Evolutionary conservation across 2,888 invertebrate genomes (phyloP), one percentile per base, ranked within the genome.

Genomic region (Flexamia atlantica): DNA sequence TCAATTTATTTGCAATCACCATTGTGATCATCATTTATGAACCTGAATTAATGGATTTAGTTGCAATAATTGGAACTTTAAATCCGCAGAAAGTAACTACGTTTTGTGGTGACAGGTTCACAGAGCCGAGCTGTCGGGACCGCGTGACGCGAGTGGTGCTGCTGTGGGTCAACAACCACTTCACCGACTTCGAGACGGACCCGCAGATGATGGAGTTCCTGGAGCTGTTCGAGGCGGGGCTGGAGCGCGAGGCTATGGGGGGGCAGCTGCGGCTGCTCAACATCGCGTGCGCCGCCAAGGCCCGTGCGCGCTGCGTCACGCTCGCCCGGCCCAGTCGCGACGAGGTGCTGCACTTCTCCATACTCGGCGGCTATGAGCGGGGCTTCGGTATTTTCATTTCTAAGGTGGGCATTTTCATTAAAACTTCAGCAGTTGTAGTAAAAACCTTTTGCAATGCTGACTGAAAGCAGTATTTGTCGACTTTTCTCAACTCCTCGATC

Each of bases 141-240:
- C 93, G 98, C 89, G 99, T 99, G 4, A 98, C 99, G 0, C 92
- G 99, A 84, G 98, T 99, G 0, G 97, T 99, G 12, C 92, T 99
- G 64, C 93, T 99, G 12, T 99, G 99, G 99, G 99, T 99, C 0
- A 99, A 99, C 90, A 99, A 98, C 91, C 98, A 99, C 91, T 99
- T 98, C 89, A 98, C 98, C 57, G 99, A 99, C 90, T 99, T 99
- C 90, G 98, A 98, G 92, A 98, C 97, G 7, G 97, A 98, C 90
- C 95, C 97, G 28, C 95, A 94, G 85, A 98, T 99, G 98, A 98
- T 98, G 94, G 97, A 98, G 88, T 98, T 98, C 89, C 91, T 99
- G 86, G 98, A 98, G 90, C 95, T 94, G 85, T 98, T 99, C 91
- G 98, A 99, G 91, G 92, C 85, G 85, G 94, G 95, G 82, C 91